These are phyloP conservation scores for Spea multiplicata DNA, from an alignment of 2,113 vertebrate genomes.

Conservation along the genomic window DNA sequence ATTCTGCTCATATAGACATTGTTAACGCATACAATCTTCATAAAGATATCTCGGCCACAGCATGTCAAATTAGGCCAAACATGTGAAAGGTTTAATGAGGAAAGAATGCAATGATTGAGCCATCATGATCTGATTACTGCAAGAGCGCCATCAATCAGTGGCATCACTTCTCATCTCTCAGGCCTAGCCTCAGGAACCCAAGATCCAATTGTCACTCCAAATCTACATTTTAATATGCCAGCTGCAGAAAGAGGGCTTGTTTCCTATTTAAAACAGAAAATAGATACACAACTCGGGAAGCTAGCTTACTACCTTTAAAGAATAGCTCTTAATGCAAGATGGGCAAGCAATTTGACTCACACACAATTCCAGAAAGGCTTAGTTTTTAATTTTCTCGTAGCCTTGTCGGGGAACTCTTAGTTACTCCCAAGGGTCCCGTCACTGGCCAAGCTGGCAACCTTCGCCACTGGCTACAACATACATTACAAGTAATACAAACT, in stretches of 20 bases:
- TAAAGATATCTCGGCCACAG: neutral
- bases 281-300: neutral
- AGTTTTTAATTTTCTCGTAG: too few relatives aligned
- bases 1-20: too few relatives aligned
- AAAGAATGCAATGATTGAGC: neutral
- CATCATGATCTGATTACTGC: neutral
- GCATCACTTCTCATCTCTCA: neutral
- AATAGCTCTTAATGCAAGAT: too few relatives aligned
- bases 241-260: neutral
- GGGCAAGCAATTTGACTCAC: too few relatives aligned
- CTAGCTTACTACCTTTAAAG: too few relatives aligned
- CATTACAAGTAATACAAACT: too few relatives aligned
- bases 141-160: neutral
- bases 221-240: slow-evolving; percentile 7
- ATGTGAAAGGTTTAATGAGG: neutral
- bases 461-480: too few relatives aligned
- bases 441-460: too few relatives aligned
- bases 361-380: too few relatives aligned
- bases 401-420: too few relatives aligned
- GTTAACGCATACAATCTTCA: neutral
- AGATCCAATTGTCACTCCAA: neutral
- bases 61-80: neutral
- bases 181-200: slow-evolving; percentile 4
- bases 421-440: too few relatives aligned
- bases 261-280: neutral